Conservation (phyloP, 2,888 invertebrate species). For the Ophion ventricosus region DNA sequence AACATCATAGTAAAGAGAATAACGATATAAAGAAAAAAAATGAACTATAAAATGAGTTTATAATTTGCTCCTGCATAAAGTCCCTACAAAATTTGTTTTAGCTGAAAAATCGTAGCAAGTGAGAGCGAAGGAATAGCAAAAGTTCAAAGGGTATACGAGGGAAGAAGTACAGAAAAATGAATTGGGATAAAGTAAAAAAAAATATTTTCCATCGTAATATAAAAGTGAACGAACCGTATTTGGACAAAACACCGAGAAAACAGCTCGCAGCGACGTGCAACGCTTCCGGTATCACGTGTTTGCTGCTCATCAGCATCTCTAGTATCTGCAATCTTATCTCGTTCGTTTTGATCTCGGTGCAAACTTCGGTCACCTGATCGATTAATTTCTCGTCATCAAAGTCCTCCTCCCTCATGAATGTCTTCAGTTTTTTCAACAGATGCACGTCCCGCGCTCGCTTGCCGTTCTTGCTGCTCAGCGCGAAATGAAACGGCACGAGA, state of each 20-base stretch:
- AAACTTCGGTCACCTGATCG: conserved; percentile 85
- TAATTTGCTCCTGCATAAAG: too few relatives aligned
- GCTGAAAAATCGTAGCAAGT: too few relatives aligned
- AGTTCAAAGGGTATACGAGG: too few relatives aligned
- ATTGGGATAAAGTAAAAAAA: not conserved
- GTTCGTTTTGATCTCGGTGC: conserved; percentile 88
- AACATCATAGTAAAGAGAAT: too few relatives aligned
- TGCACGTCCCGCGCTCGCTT: conserved; percentile 95
- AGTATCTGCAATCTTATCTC: conserved; percentile 89
- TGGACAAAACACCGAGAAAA: conserved; percentile 81
- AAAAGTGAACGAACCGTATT: conserved; percentile 70
- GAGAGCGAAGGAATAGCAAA: too few relatives aligned
- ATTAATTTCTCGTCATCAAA: conserved; percentile 84
- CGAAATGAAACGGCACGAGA: conserved; percentile 95
- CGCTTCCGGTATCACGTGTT: conserved; percentile 86
- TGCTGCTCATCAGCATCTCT: conserved; percentile 88
- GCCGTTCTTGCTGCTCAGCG: conserved; percentile 94
- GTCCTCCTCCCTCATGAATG: conserved; percentile 86
- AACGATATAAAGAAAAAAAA: too few relatives aligned
- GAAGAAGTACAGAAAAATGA: too few relatives aligned
- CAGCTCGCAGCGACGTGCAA: conserved; percentile 84
- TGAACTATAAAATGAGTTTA: too few relatives aligned
- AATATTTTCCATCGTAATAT: not conserved
- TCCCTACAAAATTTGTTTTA: too few relatives aligned
- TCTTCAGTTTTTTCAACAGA: conserved; percentile 90